phyloP scores from a whole-genome alignment of 2,113 vertebrate genomes.

The Sebastes schlegelii region DNA sequence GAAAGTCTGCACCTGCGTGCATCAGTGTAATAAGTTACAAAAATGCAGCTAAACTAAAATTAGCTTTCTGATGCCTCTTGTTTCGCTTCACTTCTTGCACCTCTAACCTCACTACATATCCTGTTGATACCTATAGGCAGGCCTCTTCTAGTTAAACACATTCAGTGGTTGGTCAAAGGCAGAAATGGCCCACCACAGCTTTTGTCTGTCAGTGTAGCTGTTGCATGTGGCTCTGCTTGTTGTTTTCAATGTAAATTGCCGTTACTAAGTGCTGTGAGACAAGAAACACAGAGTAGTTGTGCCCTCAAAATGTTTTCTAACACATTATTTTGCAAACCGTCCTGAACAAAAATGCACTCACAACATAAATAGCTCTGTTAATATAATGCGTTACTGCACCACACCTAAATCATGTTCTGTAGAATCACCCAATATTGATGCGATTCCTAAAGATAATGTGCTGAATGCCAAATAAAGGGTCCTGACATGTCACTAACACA shows the following conservation, averaged over 20 bases:
- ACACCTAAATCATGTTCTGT: background rate
- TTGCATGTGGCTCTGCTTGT: slow-evolving; percentile 14
- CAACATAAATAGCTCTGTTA: background rate
- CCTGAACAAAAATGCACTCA: background rate
- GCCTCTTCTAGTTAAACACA: slow-evolving; percentile 25
- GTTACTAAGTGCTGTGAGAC: background rate
- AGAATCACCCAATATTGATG: background rate
- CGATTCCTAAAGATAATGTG: too few relatives aligned
- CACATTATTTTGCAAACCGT: background rate
- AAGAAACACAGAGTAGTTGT: background rate
- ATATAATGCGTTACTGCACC: too few relatives aligned
- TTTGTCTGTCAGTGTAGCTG: background rate
- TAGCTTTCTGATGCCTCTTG: accelerated
- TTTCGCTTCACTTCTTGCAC: background rate
- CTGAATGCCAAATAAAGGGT: background rate
- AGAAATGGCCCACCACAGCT: background rate
- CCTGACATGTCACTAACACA: background rate
- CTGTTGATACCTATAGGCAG: slow-evolving; percentile 22
- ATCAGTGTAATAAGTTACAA: background rate
- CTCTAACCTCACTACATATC: slow-evolving; percentile 26
- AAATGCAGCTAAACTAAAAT: background rate
- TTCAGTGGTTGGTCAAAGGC: slow-evolving; percentile 23
- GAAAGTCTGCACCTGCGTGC: too few relatives aligned
- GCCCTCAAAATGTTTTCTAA: background rate
- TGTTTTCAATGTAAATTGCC: background rate